phyloP scores from a whole-genome alignment of 1,140 invertebrate species.

The Physella acuta region DNA sequence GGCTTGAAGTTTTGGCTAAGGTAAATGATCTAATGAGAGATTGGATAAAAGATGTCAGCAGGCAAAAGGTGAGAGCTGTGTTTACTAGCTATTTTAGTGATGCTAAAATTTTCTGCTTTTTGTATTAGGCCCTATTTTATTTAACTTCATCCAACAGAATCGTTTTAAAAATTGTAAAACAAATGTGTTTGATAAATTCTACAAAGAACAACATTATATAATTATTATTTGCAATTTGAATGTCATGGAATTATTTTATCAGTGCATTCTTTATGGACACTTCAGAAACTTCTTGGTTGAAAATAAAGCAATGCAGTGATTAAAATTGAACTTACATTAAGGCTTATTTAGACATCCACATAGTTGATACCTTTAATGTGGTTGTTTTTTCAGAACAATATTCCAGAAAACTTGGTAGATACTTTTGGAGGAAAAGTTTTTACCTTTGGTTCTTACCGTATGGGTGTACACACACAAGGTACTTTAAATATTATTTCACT shows the following conservation, averaged over 20 bases:
- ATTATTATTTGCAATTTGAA: too few species aligned
- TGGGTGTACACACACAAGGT: slow-evolving; percentile 84
- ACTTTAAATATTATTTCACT: too few species aligned
- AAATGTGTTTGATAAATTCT: too few species aligned
- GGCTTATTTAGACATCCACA: too few species aligned
- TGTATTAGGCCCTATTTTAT: too few species aligned
- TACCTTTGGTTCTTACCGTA: slow-evolving; percentile 93
- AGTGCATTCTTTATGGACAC: too few species aligned
- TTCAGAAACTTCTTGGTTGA: too few species aligned
- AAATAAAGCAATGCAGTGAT: too few species aligned
- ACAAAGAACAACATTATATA: too few species aligned
- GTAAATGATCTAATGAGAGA: slow-evolving; percentile 85
- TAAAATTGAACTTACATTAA: too few species aligned
- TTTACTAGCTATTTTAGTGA: too few species aligned
- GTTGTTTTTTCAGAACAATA: slow-evolving; percentile 47
- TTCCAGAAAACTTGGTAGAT: slow-evolving; percentile 57
- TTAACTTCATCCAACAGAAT: background rate
- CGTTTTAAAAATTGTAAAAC: background rate
- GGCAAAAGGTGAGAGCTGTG: slow-evolving; percentile 67
- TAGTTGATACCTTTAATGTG: background rate
- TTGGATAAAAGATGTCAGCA: slow-evolving; percentile 88
- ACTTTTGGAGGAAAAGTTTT: slow-evolving; percentile 94
- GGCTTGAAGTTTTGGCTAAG: slow-evolving; percentile 66
- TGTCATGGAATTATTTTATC: too few species aligned
- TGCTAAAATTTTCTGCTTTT: background rate